These are phyloP conservation scores for Phrynosoma platyrhinos DNA, from an alignment of 2,113 vertebrate genomes.

Conservation along the genomic window DNA sequence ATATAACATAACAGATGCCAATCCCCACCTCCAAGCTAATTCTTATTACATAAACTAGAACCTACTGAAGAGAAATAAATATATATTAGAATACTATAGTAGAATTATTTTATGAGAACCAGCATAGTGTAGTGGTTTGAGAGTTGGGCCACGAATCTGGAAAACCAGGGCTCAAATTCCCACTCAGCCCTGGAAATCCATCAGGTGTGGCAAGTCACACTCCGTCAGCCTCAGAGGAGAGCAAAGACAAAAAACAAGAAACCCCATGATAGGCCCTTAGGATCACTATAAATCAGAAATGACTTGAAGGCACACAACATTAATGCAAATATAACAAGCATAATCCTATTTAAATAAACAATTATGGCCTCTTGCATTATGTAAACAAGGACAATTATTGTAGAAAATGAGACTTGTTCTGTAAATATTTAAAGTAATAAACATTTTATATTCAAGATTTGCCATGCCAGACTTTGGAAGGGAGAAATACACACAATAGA, in stretches of 20 bases:
- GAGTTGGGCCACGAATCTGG: too few relatives aligned
- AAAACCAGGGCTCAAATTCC: too few relatives aligned
- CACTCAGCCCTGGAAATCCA: too few relatives aligned
- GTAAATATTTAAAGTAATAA: slow-evolving; percentile 9
- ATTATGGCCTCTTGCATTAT: neutral
- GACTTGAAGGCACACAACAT: too few relatives aligned
- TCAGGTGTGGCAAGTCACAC: too few relatives aligned
- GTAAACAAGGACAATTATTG: neutral
- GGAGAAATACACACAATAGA: neutral
- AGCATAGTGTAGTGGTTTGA: too few relatives aligned
- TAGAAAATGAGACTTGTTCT: slow-evolving; percentile 22
- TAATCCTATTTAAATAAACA: neutral
- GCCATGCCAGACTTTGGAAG: slow-evolving; percentile 1
- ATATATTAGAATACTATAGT: slow-evolving; percentile 29
- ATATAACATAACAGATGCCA: neutral
- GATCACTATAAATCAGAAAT: too few relatives aligned
- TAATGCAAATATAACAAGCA: slow-evolving; percentile 4
- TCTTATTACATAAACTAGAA: neutral
- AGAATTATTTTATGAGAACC: neutral
- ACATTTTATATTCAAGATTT: slow-evolving; percentile 10
- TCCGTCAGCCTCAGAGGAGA: too few relatives aligned
- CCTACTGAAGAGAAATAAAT: slow-evolving; percentile 36
- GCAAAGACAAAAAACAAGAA: too few relatives aligned
- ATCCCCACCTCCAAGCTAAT: slow-evolving; percentile 41
- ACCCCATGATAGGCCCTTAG: too few relatives aligned